These are phyloP conservation scores for Cydia splendana DNA, from an alignment of 1,140 invertebrate species.

Conservation along the genomic window DNA sequence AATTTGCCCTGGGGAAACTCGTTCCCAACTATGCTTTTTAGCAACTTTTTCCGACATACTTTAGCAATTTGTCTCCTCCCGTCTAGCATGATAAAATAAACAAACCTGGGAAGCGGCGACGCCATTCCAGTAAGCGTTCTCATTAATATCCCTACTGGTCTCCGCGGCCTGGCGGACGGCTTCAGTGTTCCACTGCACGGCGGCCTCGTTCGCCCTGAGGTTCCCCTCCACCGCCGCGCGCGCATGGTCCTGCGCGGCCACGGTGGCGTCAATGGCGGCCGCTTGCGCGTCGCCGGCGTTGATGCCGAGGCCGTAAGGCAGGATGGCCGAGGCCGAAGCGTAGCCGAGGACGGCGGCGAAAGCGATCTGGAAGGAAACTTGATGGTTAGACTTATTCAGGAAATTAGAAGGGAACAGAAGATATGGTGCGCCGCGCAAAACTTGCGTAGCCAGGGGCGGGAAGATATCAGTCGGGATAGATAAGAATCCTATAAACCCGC, in stretches of 20 bases:
- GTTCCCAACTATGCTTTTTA: too few species aligned
- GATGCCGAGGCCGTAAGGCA: conserved; percentile 56
- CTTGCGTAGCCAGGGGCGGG: too few species aligned
- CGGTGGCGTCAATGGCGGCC: conserved; percentile 64
- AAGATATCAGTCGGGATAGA: too few species aligned
- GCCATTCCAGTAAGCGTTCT: conserved; percentile 71
- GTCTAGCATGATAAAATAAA: background rate
- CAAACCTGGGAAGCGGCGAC: conserved; percentile 70
- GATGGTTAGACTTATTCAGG: too few species aligned
- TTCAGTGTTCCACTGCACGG: conserved; percentile 52
- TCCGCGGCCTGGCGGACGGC: conserved; percentile 59
- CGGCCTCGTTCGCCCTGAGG: conserved; percentile 65
- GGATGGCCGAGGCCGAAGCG: conserved; percentile 64
- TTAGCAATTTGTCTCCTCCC: too few species aligned
- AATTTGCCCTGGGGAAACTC: too few species aligned
- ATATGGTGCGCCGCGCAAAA: too few species aligned
- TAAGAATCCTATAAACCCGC: too few species aligned
- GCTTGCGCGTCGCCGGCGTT: conserved; percentile 66
- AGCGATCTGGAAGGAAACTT: conserved; percentile 55
- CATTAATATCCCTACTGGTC: conserved; percentile 63
- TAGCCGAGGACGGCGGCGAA: conserved; percentile 73
- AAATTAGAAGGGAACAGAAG: too few species aligned
- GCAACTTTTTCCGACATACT: background rate
- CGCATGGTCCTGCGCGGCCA: conserved; percentile 62
- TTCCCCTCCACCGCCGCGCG: conserved; percentile 64